Percentiles rank a stretch among this genome's conserved stretches.
Conservation (phyloP, 1,140 invertebrate species). For the Calycopis cecrops region DNA sequence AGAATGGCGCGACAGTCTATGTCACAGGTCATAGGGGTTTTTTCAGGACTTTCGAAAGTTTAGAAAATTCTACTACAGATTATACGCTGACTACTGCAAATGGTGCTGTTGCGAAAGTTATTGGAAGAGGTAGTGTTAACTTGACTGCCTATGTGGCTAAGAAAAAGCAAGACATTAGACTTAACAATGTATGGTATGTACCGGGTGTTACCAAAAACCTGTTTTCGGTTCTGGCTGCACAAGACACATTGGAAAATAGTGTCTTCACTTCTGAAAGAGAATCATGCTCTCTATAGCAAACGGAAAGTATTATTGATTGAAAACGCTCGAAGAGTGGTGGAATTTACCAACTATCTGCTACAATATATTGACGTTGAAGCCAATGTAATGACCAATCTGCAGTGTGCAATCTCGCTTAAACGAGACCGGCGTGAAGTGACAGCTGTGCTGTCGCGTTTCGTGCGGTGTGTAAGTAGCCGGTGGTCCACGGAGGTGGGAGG, state of each 20-base stretch:
- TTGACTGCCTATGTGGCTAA: too few species aligned
- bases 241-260: slow-evolving; percentile 12
- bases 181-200: too few species aligned
- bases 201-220: slow-evolving; percentile 17
- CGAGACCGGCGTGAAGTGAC: too few species aligned
- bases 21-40: not conserved
- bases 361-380: not conserved
- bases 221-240: slow-evolving; percentile 15
- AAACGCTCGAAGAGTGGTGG: slow-evolving; percentile 8
- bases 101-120: not conserved
- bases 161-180: too few species aligned
- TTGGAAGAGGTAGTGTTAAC: too few species aligned
- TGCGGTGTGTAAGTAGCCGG: too few species aligned
- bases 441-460: too few species aligned
- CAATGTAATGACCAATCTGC: too few species aligned
- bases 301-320: slow-evolving; percentile 2
- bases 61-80: not conserved
- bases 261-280: slow-evolving; percentile 6
- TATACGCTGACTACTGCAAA: not conserved
- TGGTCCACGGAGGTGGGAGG: too few species aligned
- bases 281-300: too few species aligned
- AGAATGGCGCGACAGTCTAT: not conserved
- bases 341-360: slow-evolving; percentile 9
- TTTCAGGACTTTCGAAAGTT: not conserved
- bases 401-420: too few species aligned